Evolutionary conservation across 2,113 vertebrate species (phyloP).

Genomic region (Drymodes brunneopygia): DNA sequence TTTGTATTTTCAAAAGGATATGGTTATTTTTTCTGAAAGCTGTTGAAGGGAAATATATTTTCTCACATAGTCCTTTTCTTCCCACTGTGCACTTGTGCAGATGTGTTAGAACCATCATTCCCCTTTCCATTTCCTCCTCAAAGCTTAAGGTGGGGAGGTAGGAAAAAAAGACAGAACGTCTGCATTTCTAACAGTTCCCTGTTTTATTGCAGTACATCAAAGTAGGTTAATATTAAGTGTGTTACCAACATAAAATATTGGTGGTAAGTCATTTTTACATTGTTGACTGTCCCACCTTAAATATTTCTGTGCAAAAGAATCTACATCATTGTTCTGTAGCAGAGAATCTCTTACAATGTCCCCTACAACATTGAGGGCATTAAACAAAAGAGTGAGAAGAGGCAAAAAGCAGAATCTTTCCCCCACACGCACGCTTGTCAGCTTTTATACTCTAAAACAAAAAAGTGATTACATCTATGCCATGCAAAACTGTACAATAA

Average conservation of each 20-base stretch:
- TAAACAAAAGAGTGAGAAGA: constrained; percentile 79
- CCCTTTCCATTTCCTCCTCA: not conserved
- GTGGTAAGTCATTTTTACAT: constrained; percentile 83
- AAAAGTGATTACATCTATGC: constrained; percentile 93
- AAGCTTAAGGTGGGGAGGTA: not conserved
- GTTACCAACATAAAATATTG: constrained; percentile 85
- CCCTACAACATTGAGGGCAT: constrained; percentile 79
- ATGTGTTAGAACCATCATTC: not conserved
- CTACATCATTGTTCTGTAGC: constrained; percentile 86
- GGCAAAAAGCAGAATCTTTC: constrained; percentile 66
- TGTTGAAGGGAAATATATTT: not conserved
- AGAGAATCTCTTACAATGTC: constrained; percentile 87
- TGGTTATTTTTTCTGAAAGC: not conserved
- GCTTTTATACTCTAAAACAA: constrained; percentile 76
- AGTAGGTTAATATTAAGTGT: constrained; percentile 93
- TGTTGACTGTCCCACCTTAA: constrained; percentile 89
- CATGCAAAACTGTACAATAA: constrained; percentile 99
- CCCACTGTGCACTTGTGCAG: not conserved
- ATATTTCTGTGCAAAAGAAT: constrained; percentile 98
- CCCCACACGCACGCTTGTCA: constrained; percentile 66
- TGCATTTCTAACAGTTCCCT: constrained; percentile 84
- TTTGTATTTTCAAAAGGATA: not conserved
- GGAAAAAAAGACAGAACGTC: constrained; percentile 38
- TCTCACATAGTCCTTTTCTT: not conserved
- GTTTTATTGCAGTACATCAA: constrained; percentile 98